Conservation (phyloP, 1,140 invertebrate genomes). For the Plectrocnemia conspersa region DNA sequence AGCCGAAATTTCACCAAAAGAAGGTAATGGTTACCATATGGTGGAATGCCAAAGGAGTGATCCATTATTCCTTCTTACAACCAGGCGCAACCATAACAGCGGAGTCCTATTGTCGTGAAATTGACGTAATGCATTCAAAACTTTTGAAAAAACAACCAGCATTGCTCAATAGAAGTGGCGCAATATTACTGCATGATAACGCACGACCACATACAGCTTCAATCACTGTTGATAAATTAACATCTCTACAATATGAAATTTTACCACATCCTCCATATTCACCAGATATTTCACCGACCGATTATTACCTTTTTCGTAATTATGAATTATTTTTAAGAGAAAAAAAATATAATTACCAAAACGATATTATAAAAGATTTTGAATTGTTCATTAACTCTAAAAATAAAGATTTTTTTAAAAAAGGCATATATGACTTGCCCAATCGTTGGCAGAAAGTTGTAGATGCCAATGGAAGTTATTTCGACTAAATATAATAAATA, state of each 20-base stretch:
- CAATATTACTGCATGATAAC: no score
- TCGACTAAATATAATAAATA: conserved; percentile 6
- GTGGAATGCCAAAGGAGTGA: neutral
- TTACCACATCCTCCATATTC: no score
- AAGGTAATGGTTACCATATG: conserved; percentile 1
- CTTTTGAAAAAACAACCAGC: no score
- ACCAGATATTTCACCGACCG: neutral
- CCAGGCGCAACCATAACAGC: no score
- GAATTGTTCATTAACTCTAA: neutral
- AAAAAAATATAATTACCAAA: neutral
- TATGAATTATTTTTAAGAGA: neutral
- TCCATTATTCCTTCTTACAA: no score
- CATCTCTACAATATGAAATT: no score
- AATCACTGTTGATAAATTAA: no score
- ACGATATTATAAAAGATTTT: neutral
- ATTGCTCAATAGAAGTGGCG: no score
- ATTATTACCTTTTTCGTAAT: neutral
- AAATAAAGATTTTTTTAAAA: conserved; percentile 1
- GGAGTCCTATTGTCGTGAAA: no score
- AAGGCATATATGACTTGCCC: neutral
- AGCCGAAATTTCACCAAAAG: neutral
- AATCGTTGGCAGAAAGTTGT: conserved; percentile 9
- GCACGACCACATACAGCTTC: no score
- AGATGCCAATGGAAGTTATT: conserved; percentile 8
- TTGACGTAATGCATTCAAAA: no score